phyloP scores from a whole-genome alignment of 1,140 invertebrate genomes.

The Ganaspis sp. region DNA sequence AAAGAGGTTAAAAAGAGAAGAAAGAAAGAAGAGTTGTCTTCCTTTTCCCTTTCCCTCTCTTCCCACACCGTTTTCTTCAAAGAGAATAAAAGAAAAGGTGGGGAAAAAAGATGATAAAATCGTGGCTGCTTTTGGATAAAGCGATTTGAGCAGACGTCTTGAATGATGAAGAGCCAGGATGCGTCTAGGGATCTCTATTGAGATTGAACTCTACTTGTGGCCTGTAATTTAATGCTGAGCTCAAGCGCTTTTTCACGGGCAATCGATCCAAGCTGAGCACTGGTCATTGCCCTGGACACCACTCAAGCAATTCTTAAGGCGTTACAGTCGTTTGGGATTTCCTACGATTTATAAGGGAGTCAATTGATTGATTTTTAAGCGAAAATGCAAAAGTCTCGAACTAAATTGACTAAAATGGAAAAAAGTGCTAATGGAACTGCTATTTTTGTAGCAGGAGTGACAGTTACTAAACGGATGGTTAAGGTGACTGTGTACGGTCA shows the following conservation, averaged over 20 bases:
- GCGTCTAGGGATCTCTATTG: neutral
- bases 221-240: conserved; percentile 11
- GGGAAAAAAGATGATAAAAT: neutral
- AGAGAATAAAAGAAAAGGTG: neutral
- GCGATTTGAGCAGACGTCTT: neutral
- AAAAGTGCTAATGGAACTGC: too few species aligned
- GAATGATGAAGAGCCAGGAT: neutral
- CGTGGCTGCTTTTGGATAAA: neutral
- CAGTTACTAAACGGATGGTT: too few species aligned
- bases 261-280: conserved; percentile 11
- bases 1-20: too few species aligned
- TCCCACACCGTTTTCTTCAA: too few species aligned
- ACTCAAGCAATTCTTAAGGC: conserved; percentile 1
- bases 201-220: conserved; percentile 3
- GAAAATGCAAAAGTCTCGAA: too few species aligned
- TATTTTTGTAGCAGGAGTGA: too few species aligned
- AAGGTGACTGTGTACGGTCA: too few species aligned
- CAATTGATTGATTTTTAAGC: neutral
- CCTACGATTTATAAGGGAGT: neutral
- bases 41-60: too few species aligned
- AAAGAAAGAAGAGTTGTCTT: too few species aligned
- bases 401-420: too few species aligned
- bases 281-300: conserved; percentile 18
- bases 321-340: neutral
- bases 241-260: conserved; percentile 7